Evolutionary conservation across 1,140 invertebrate species (phyloP).

Genomic region (Hyles vespertilio): DNA sequence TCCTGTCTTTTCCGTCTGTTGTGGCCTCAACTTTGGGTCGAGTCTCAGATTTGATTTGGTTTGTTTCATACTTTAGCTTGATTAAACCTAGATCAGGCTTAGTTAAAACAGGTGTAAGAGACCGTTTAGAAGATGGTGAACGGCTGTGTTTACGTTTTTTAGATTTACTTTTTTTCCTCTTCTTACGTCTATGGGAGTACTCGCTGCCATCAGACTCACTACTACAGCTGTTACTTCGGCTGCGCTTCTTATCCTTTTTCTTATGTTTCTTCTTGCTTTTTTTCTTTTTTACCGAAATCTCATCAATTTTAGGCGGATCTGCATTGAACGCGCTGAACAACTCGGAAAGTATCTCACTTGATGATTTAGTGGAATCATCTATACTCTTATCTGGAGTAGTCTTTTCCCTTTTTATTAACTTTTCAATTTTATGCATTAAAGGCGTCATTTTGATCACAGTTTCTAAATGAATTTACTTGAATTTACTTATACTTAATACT

Average conservation of each 20-base stretch:
- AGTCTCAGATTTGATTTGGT: slow-evolving; percentile 71
- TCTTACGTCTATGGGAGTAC: slow-evolving; percentile 59
- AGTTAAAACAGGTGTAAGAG: slow-evolving; percentile 34
- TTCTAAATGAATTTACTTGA: not conserved
- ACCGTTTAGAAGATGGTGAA: slow-evolving; percentile 51
- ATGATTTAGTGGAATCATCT: slow-evolving; percentile 78
- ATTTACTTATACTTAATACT: too few relatives aligned
- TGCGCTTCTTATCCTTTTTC: slow-evolving; percentile 66
- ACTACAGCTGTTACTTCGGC: slow-evolving; percentile 44
- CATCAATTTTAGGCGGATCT: slow-evolving; percentile 75
- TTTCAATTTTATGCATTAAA: slow-evolving; percentile 64
- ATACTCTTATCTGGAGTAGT: slow-evolving; percentile 64
- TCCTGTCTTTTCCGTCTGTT: slow-evolving; percentile 8
- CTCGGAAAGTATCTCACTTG: slow-evolving; percentile 87
- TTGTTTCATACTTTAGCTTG: slow-evolving; percentile 45
- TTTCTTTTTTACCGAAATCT: slow-evolving; percentile 44
- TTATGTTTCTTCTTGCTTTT: slow-evolving; percentile 67
- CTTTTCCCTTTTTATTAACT: slow-evolving; percentile 63
- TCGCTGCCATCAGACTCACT: slow-evolving; percentile 50
- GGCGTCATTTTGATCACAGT: slow-evolving; percentile 36
- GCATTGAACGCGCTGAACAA: slow-evolving; percentile 85
- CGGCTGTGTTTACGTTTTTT: slow-evolving; percentile 75
- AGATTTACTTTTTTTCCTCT: slow-evolving; percentile 77
- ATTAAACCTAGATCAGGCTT: slow-evolving; percentile 69
- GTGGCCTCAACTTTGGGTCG: slow-evolving; percentile 21